Evolutionary conservation across 1,140 invertebrate genomes (phyloP), one percentile per base, ranked within the genome.

Genomic region (Microplitis demolitor): DNA sequence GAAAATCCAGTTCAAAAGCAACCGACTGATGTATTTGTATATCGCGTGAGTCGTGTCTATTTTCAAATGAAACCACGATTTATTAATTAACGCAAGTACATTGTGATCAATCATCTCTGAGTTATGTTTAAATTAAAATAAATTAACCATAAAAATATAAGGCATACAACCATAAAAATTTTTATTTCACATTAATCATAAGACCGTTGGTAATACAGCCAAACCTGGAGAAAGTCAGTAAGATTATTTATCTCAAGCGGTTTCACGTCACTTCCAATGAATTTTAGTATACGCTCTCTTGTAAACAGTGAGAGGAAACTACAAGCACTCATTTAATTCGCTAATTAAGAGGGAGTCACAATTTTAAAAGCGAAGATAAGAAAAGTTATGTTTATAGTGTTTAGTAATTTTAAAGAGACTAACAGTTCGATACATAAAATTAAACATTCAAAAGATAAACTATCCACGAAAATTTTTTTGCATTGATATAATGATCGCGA

Each of bases 231-330:
- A 69, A 69, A 69, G 67, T 69, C 58, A 69, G 58, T 24, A 35
- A 69, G 34, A 54, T 58, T 58, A 69, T 58, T 69, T 39, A 69
- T 39, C 34, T 45, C 54, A 56, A 39, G 67, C 39, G 6, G 60
- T 69, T 69, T 69, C 67, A 69, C 37, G 51, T 58, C 67, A 54
- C 39, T 69, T 69, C 24, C 37, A 69, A 60, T 69, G 39, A 60
- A 69, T 34, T 58, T 58, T 35, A 69, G 50, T 35, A 31, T 54
- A 14, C 8, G 8, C 13, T 63, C 13, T 63, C 14, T n/a, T 63
- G 11, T 13, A 37, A 63, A 63, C 34, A 11, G 35, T 58, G 24
- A 60, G 37, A 56, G 37, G 6, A 60, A 68, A 53, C 51, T 31
- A 68, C 53, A 68, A 68, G 53, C 24, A 56, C 13, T 34, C 53